Base-by-base conservation (phyloP, 1,140 invertebrate species). In the Epicauta chinensis region DNA sequence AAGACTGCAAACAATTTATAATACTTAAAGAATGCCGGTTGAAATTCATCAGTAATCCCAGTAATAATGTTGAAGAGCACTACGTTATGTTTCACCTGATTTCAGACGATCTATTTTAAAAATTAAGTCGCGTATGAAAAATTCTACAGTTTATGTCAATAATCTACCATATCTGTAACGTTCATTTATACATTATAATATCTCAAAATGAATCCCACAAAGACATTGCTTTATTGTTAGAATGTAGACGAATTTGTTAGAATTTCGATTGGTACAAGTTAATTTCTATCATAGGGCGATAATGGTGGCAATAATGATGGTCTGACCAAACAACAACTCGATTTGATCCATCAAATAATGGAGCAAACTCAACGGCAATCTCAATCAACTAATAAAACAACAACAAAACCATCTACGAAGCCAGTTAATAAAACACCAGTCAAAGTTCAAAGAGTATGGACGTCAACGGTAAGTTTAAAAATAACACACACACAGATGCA, bases 321-420 rank as follows among this genome's bases (percentile, higher is more conserved):
- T 23, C 69, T 85, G 39, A 83, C 83, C 9, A 82, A 83, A 59
- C 82, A 86, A 61, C 84, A 83, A 68, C 74, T 84, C 60, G 86
- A 86, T 71, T 77, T 83, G 59, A 87, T 87, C 59, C 83, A 86
- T 67, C 83, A 86, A 68, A 86, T 86, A 55, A 86, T 87, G 81
- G 83, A 83, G 60, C 84, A 84, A 65, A 85, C 82, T 11, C 71
- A 75, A 65, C 52, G 71, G 68, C 58, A 76, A 69, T 69, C 73
- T 35, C 72, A 65, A 65, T 67, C 67, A 65, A 56, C 70, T 60
- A 58, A 38, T 16, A 63, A 61, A 53, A 53, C 60, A 51, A 44
- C 63, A 64, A 48, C 67, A 57, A 55, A 63, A 50, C 52, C 64
- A 37, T 45, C 62, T 56, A 45, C 57, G 14, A 68, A 68, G 49